A percentile compares a stretch with the other conserved stretches of the same genome.
These are phyloP conservation scores for Ricordea florida DNA, from an alignment of 92 coral and sea anemone species.

Conservation along the genomic window DNA sequence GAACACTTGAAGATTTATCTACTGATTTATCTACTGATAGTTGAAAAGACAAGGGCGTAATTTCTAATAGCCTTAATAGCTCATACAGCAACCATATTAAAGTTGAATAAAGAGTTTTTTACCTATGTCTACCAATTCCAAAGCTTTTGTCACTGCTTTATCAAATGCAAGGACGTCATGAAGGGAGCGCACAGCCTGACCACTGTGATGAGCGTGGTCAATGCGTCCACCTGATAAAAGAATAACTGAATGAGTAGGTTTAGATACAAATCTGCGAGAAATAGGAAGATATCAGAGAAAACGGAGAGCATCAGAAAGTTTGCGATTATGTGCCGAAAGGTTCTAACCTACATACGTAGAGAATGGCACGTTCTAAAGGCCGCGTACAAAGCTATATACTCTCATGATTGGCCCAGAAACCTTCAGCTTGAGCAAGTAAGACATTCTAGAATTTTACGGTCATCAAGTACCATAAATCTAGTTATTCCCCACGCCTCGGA, in stretches of 20 bases:
- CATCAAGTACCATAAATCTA: no score
- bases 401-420: no score
- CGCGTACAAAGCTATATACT: no score
- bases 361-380: no score
- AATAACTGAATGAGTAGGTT: no score
- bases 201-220: slow-evolving; percentile 75
- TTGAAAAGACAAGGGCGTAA: neutral
- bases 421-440: no score
- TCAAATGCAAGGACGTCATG: slow-evolving; percentile 51
- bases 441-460: no score
- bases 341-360: no score
- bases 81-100: neutral
- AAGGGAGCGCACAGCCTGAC: slow-evolving; percentile 53
- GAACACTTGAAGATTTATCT: no score
- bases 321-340: no score
- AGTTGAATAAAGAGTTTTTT: neutral
- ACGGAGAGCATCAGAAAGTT: neutral
- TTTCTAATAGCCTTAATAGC: neutral
- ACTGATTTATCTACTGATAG: no score
- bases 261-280: neutral
- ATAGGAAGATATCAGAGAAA: neutral
- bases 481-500: no score
- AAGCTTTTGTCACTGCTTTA: slow-evolving; percentile 55
- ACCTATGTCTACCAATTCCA: slow-evolving; percentile 47
- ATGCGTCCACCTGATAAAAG: slow-evolving; percentile 59